phyloP scores from a whole-genome alignment of 2,113 vertebrate genomes.

The Lepus europaeus region DNA sequence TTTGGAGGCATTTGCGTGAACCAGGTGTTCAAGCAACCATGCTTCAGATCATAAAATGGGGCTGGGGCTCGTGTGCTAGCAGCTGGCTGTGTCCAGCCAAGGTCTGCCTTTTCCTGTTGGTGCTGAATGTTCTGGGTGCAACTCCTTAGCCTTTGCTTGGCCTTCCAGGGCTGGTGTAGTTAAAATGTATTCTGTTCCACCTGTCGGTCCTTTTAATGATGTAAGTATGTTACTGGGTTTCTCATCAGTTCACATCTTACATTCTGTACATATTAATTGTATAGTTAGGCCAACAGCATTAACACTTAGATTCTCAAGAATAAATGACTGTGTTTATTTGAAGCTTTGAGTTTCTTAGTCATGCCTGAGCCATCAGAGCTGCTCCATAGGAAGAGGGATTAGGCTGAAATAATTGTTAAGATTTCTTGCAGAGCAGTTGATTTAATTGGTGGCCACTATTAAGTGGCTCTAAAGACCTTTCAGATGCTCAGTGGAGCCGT shows the following conservation, averaged over 20 bases:
- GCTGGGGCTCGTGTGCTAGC: conserved; percentile 96
- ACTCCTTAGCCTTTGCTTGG: background rate
- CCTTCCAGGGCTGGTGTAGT: background rate
- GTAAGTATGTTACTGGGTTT: conserved; percentile 48
- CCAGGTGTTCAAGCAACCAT: conserved; percentile 93
- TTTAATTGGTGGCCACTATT: conserved; percentile 39
- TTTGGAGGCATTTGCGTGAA: no score
- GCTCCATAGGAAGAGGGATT: conserved; percentile 3
- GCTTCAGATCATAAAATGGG: conserved; percentile 99
- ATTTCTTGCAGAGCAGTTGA: conserved; percentile 56
- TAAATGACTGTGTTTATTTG: conserved; percentile 57
- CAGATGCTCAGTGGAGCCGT: conserved; percentile 65
- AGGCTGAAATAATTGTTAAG: conserved; percentile 60
- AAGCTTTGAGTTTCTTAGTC: background rate
- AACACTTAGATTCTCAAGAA: background rate
- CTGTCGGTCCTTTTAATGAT: background rate
- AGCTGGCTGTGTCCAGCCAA: fast-evolving
- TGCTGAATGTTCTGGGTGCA: background rate
- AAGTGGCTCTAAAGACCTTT: conserved; percentile 33
- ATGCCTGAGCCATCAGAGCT: background rate
- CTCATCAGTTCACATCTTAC: background rate
- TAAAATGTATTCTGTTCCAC: conserved; percentile 65
- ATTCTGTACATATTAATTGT: background rate
- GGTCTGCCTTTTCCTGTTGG: background rate
- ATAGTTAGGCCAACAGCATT: background rate